Conservation (phyloP, 2,797 vertebrate species). For the Sternotherus odoratus region DNA sequence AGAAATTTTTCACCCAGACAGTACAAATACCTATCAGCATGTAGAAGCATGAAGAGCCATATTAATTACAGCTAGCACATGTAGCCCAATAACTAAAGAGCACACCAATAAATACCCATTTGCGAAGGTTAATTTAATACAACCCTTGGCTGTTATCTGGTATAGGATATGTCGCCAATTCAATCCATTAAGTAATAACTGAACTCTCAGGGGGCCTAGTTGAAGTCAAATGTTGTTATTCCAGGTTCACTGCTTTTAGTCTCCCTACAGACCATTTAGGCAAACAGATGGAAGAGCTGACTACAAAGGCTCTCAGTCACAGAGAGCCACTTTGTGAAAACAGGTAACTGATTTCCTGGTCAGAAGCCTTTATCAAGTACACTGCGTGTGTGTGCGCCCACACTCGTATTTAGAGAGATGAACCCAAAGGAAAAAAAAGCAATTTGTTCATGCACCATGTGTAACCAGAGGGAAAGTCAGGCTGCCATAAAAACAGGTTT, state of each 20-base stretch:
- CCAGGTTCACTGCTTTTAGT: conserved; percentile 81
- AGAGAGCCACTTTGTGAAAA: conserved; percentile 69
- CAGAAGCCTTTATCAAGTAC: not conserved
- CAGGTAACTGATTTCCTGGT: conserved; percentile 72
- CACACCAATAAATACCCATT: conserved; percentile 84
- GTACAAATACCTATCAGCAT: conserved; percentile 71
- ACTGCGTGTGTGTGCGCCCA: not conserved
- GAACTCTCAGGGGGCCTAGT: conserved; percentile 76
- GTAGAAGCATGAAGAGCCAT: conserved; percentile 59
- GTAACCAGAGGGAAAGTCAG: conserved; percentile 9
- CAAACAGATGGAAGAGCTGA: conserved; percentile 79
- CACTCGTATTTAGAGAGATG: not conserved
- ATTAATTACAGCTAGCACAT: conserved; percentile 78
- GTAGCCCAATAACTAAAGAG: conserved; percentile 68
- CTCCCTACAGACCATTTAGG: conserved; percentile 74
- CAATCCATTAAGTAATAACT: conserved; percentile 82
- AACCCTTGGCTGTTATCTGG: conserved; percentile 85
- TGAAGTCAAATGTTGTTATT: conserved; percentile 82
- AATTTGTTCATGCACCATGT: not conserved
- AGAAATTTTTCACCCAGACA: conserved; percentile 78
- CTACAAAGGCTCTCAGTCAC: conserved; percentile 70
- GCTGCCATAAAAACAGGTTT: conserved; percentile 10
- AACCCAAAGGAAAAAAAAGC: not conserved
- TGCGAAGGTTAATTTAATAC: conserved; percentile 85
- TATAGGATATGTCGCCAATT: conserved; percentile 75